phyloP scores from a whole-genome alignment of 2,797 vertebrate species.

The Typhlichthys eigenmanni region DNA sequence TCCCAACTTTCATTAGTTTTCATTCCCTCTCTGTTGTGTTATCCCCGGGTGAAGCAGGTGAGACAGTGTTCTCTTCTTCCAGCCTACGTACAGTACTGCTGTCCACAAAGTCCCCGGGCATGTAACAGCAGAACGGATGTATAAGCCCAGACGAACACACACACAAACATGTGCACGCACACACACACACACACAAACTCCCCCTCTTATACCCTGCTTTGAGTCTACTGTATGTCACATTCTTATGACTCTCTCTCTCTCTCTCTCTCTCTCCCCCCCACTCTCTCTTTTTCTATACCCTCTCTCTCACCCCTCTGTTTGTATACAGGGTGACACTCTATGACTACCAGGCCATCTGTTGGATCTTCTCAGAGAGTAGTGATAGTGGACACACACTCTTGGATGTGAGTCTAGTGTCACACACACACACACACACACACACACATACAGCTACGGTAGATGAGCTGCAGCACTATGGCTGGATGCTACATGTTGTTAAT shows the following conservation, averaged over 20 bases:
- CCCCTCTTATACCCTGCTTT: too few species aligned
- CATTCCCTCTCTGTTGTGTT: constrained; percentile 52
- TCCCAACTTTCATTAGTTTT: constrained; percentile 57
- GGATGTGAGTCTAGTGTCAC: constrained; percentile 83
- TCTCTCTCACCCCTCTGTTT: background rate
- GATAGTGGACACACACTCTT: constrained; percentile 87
- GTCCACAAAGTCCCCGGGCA: constrained; percentile 34
- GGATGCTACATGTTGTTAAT: too few species aligned
- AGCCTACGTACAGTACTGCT: constrained; percentile 44
- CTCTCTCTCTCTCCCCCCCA: background rate
- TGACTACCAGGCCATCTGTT: constrained; percentile 93
- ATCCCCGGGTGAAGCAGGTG: constrained; percentile 45
- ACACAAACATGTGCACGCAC: background rate
- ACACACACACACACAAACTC: too few species aligned
- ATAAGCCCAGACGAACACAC: constrained; percentile 27
- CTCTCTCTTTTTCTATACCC: background rate
- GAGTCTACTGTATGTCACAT: too few species aligned
- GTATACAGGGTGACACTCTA: constrained; percentile 65
- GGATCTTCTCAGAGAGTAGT: constrained; percentile 91
- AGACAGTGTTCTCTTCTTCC: constrained; percentile 41
- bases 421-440: background rate
- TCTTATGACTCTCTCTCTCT: background rate
- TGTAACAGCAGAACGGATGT: constrained; percentile 30
- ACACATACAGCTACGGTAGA: background rate
- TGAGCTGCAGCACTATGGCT: too few species aligned